phyloP scores from a whole-genome alignment of 2,797 vertebrate species.

The Hephaestus fuliginosus region DNA sequence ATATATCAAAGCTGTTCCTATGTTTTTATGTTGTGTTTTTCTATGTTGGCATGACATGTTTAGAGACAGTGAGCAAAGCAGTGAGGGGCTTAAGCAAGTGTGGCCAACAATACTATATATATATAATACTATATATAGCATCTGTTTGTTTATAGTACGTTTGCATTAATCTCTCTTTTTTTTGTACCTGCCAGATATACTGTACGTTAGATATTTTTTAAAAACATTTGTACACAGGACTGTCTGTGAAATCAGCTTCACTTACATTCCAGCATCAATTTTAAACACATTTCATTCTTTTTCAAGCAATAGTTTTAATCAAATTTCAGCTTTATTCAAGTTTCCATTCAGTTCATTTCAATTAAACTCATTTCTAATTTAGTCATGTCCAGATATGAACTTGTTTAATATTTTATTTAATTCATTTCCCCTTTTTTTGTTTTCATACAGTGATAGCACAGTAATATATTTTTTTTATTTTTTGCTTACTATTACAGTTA shows the following conservation, averaged over 20 bases:
- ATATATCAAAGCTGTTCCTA: slow-evolving; percentile 9
- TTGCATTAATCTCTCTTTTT: not conserved
- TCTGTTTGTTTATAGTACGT: not conserved
- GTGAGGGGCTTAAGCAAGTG: slow-evolving; percentile 12
- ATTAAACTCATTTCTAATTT: slow-evolving; percentile 31
- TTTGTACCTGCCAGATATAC: not conserved
- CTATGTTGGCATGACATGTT: not conserved
- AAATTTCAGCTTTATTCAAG: slow-evolving; percentile 56
- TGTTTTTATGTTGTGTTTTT: not conserved
- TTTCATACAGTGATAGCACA: slow-evolving; percentile 44
- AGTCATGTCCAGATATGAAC: slow-evolving; percentile 26
- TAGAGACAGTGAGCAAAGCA: not conserved
- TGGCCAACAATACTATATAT: slow-evolving; percentile 1
- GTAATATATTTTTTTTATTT: not conserved
- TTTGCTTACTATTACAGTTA: slow-evolving; percentile 18
- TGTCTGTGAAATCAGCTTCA: not conserved
- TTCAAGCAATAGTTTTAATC: slow-evolving; percentile 47
- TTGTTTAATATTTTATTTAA: slow-evolving; percentile 6
- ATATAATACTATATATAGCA: not conserved
- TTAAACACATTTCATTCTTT: slow-evolving; percentile 47
- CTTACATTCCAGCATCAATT: slow-evolving; percentile 18
- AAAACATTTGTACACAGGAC: not conserved
- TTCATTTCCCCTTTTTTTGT: slow-evolving; percentile 18
- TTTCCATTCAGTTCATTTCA: slow-evolving; percentile 47
- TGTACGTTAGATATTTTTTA: not conserved